Evolutionary conservation across 2,113 vertebrate species (phyloP).

Genomic region (Cathartes aura): DNA sequence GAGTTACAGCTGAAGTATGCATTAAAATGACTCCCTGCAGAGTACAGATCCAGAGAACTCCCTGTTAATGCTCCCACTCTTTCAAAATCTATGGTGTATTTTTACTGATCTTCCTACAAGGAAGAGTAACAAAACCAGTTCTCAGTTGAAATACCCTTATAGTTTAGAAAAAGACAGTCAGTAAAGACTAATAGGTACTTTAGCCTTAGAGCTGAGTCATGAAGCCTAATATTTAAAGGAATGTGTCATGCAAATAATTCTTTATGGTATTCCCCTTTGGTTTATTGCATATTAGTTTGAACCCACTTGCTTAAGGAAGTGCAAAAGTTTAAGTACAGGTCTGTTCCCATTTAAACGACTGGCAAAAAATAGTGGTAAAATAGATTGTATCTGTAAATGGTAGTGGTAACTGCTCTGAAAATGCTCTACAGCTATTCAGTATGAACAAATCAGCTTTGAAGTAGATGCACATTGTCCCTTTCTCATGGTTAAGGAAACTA

Average conservation of each 20-base stretch:
- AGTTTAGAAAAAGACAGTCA: background rate
- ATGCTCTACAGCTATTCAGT: background rate
- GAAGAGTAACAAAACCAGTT: slow-evolving; percentile 20
- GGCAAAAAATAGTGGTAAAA: background rate
- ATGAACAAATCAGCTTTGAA: background rate
- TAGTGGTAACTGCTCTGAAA: background rate
- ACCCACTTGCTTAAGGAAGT: background rate
- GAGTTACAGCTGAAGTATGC: slow-evolving; percentile 42
- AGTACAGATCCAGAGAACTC: slow-evolving; percentile 27
- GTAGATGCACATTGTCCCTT: background rate
- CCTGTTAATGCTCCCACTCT: background rate
- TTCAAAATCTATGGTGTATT: slow-evolving; percentile 1
- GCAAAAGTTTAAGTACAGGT: background rate
- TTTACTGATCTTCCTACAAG: background rate
- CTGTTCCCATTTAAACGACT: background rate
- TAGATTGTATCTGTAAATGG: background rate
- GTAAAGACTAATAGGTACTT: background rate
- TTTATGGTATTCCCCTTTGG: background rate
- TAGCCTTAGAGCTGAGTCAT: background rate
- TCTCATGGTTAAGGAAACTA: background rate
- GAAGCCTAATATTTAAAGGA: background rate
- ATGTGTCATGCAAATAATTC: background rate
- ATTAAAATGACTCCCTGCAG: slow-evolving; percentile 52
- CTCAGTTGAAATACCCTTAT: slow-evolving; percentile 1
- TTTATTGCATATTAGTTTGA: background rate